phyloP scores from a whole-genome alignment of 2,113 vertebrate genomes.

The Oryzias woworae region DNA sequence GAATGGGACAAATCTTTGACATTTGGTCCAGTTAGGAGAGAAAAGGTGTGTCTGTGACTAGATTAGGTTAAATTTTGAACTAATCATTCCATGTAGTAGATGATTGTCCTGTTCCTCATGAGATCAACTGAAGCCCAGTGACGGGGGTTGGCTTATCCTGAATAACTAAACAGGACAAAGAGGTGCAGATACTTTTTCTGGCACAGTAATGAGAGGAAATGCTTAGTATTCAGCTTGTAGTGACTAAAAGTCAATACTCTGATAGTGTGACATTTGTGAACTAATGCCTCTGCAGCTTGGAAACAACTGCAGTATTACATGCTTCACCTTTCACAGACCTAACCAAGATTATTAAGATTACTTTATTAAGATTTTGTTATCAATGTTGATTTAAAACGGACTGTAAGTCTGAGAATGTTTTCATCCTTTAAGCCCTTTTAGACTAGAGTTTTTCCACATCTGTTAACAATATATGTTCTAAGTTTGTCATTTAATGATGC shows the following conservation, averaged over 20 bases:
- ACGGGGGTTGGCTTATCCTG: conserved; percentile 68
- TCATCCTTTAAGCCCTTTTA: background rate
- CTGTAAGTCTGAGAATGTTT: background rate
- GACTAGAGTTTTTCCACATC: background rate
- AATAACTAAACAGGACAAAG: conserved; percentile 69
- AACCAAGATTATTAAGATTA: conserved; percentile 18
- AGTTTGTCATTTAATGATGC: background rate
- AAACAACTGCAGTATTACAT: conserved; percentile 32
- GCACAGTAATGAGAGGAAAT: conserved; percentile 63
- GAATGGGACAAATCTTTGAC: background rate
- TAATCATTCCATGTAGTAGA: background rate
- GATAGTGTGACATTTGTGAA: conserved; percentile 68
- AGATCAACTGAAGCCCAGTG: conserved; percentile 19
- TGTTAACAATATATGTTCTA: background rate
- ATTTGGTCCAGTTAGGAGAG: background rate
- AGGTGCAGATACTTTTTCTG: conserved; percentile 65
- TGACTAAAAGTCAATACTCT: conserved; percentile 51
- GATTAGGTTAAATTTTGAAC: background rate
- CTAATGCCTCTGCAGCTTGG: conserved; percentile 45
- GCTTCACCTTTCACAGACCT: conserved; percentile 12
- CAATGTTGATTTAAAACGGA: background rate
- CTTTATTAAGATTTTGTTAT: background rate
- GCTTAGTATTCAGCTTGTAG: conserved; percentile 72
- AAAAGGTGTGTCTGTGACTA: background rate
- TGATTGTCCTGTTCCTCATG: conserved; percentile 18